A percentile compares a stretch with the other conserved stretches of the same genome.
Conservation (phyloP, 2,797 vertebrate genomes). For the Falco peregrinus region DNA sequence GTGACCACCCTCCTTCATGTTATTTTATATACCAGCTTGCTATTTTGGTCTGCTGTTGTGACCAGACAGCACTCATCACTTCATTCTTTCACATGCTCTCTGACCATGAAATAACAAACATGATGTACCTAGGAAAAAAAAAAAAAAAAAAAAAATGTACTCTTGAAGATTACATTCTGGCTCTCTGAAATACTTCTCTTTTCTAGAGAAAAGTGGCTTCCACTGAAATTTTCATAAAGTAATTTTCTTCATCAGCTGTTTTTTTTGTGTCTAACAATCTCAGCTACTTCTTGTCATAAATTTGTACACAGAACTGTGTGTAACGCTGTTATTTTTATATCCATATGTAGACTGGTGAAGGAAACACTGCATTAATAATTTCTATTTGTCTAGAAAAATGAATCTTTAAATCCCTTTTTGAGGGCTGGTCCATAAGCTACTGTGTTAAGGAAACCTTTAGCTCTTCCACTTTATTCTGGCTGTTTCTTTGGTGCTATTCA, state of each 20-base stretch:
- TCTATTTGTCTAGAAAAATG: slow-evolving; percentile 16
- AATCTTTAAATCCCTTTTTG: slow-evolving; percentile 37
- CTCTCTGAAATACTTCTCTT: not conserved
- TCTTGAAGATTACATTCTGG: not conserved
- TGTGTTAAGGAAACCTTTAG: slow-evolving; percentile 47
- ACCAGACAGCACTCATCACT: not conserved
- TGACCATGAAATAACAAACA: not conserved
- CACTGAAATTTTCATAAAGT: not conserved
- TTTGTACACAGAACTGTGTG: not conserved
- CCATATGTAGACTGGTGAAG: not conserved
- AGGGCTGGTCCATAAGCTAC: slow-evolving; percentile 13
- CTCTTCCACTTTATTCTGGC: slow-evolving; percentile 41
- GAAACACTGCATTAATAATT: slow-evolving; percentile 24
- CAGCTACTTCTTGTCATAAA: not conserved
- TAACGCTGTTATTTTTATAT: not conserved
- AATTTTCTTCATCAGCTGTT: not conserved
- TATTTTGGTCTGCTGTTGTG: not conserved
- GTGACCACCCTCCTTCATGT: not conserved
- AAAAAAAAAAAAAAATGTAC: not conserved
- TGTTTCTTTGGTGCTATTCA: slow-evolving; percentile 61
- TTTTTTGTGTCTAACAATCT: not conserved
- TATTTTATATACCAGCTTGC: not conserved
- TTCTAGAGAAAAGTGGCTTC: not conserved
- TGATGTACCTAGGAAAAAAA: not conserved
- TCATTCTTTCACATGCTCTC: not conserved